These are phyloP conservation scores for Toxostoma redivivum DNA, from an alignment of 2,113 vertebrate species.

Conservation along the genomic window DNA sequence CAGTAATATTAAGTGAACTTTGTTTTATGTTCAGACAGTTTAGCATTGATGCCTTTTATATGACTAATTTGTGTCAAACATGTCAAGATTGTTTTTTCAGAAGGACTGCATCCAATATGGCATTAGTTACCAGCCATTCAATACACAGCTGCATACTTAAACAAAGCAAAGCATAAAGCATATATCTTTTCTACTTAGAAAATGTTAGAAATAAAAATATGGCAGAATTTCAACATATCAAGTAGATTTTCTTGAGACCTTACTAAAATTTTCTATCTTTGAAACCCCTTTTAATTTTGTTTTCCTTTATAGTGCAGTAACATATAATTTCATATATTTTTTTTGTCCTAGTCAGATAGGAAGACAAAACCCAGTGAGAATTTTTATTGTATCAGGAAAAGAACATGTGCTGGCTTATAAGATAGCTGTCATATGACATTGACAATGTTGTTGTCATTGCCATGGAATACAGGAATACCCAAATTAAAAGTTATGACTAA, in stretches of 20 bases:
- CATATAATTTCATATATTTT: background rate
- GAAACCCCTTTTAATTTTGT: background rate
- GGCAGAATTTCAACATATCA: background rate
- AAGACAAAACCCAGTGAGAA: background rate
- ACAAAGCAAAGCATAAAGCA: background rate
- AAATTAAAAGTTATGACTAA: background rate
- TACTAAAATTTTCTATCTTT: background rate
- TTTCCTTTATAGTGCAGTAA: background rate
- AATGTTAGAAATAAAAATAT: background rate
- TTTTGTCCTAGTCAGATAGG: background rate
- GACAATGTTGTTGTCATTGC: background rate
- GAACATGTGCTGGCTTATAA: rapidly evolving
- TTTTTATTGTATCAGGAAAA: background rate
- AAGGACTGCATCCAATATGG: background rate
- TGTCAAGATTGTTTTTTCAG: constrained; percentile 64
- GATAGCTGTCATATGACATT: background rate
- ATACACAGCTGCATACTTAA: constrained; percentile 10
- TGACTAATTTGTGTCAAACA: constrained; percentile 70
- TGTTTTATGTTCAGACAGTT: constrained; percentile 69
- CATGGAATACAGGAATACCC: background rate
- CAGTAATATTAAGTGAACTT: constrained; percentile 68
- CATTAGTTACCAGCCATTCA: constrained; percentile 1
- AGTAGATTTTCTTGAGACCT: background rate
- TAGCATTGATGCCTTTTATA: constrained; percentile 68
- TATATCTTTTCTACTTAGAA: background rate